Evolutionary conservation across 2,888 invertebrate genomes (phyloP), one percentile per base, ranked within the genome.

Genomic region (Hydroisotoma schaefferi): DNA sequence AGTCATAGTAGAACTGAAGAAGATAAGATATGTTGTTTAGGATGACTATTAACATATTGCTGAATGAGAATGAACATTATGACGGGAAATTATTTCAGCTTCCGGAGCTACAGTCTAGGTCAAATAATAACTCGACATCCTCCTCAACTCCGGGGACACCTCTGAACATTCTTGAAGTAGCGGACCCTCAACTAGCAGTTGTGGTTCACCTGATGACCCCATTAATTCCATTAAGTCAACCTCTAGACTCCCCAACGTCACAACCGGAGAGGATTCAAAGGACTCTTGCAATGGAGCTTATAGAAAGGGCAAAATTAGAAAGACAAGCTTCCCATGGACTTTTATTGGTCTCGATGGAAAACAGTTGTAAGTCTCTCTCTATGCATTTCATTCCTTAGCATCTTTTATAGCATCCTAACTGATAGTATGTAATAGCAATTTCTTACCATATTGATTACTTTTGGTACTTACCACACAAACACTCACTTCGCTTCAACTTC

Each of bases 171-270:
- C 80, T 89, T 49, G 88, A 89, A 78, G 87, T 92, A 61, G 90
- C 91, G 58, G 92, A 93, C 78, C 92, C 92, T 2, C 92, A 92
- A 77, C 81, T 90, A 69, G 90, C 67, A 20, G 86, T 92, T 74
- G 79, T 91, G 65, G 90, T 90, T 54, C 92, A 93, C 76, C 81
- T 93, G 71, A 92, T 92, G 91, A 89, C 90, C 73, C 90, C 89
- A 0, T 76, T 92, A 74, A 90, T 90, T 76, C 85, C 91, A 1
- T 85, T 91, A 69, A 61, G 57, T 43, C 90, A 90, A 77, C 90
- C 91, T 5, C 78, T 91, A 73, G 92, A 92, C 77, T 89, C 91
- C 3, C 91, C 91, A 1, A 80, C 90, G 58, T 82, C 88, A 25
- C 86, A 87, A 76, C 90, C 91, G 1, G 77, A 90, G 70, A 81